Conservation (phyloP, 1,140 invertebrate genomes). For the Zaprionus taronus region DNA sequence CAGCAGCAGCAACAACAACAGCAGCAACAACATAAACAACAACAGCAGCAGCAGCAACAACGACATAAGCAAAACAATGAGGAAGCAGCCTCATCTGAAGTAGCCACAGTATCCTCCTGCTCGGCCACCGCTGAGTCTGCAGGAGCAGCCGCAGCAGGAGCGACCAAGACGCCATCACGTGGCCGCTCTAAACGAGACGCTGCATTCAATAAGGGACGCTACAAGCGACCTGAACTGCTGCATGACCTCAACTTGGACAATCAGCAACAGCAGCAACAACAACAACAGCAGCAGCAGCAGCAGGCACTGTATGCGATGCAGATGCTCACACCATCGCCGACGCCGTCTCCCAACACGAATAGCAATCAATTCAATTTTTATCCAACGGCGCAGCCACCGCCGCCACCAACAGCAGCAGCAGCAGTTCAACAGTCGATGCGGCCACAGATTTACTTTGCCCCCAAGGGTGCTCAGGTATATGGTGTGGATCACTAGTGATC, state of each 20-base stretch:
- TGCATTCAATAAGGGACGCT: conserved; percentile 28
- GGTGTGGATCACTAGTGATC: neutral
- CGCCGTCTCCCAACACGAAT: conserved; percentile 60
- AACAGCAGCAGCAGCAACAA: conserved; percentile 5
- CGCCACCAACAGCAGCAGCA: conserved; percentile 24
- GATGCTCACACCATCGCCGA: conserved; percentile 60
- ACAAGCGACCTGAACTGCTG: conserved; percentile 63
- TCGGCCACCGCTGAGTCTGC: conserved; percentile 4
- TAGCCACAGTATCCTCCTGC: neutral
- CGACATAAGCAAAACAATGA: conserved; percentile 16
- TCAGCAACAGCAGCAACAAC: neutral
- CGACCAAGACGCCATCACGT: conserved; percentile 6
- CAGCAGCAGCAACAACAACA: neutral
- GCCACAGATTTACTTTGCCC: conserved; percentile 49
- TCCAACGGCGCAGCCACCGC: conserved; percentile 14
- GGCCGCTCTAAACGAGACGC: conserved; percentile 26
- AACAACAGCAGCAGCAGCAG: neutral
- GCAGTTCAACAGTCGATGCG: conserved; percentile 27
- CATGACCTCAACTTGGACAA: conserved; percentile 39
- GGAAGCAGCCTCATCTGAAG: conserved; percentile 46
- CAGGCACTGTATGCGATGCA: conserved; percentile 27
- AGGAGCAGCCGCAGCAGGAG: neutral
- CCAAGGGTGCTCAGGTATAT: conserved; percentile 45
- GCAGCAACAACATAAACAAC: conserved; percentile 11
- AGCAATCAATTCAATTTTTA: conserved; percentile 59